Evolutionary conservation across 2,797 vertebrate species (phyloP).

Genomic region (Falco naumanni): DNA sequence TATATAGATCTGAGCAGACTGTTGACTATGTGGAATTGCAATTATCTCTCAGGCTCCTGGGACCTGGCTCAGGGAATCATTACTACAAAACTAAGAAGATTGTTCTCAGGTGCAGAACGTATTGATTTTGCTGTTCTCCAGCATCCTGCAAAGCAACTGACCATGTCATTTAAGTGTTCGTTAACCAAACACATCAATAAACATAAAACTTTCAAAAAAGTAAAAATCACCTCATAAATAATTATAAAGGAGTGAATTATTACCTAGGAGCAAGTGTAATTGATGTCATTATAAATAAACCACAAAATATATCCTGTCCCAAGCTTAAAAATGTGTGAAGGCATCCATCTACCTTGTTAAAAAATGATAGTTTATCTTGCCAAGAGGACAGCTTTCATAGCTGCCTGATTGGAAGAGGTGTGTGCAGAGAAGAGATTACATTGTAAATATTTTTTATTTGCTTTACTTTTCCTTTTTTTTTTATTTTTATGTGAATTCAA

Average conservation of each 20-base stretch:
- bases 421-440: conserved; percentile 36
- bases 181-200: conserved; percentile 72
- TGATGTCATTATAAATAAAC: conserved; percentile 74
- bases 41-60: conserved; percentile 35
- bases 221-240: conserved; percentile 73
- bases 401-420: conserved; percentile 58
- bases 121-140: conserved; percentile 70
- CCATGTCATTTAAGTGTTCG: conserved; percentile 58
- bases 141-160: conserved; percentile 64
- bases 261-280: conserved; percentile 55
- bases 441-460: conserved; percentile 58
- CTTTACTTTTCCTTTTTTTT: background rate
- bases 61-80: conserved; percentile 55
- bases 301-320: conserved; percentile 70
- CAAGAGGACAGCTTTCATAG: conserved; percentile 60
- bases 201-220: conserved; percentile 67
- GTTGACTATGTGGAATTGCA: conserved; percentile 57
- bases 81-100: conserved; percentile 62
- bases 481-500: conserved; percentile 10
- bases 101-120: conserved; percentile 60
- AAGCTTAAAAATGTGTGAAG: conserved; percentile 72
- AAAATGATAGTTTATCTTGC: conserved; percentile 66
- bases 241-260: conserved; percentile 71
- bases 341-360: conserved; percentile 66
- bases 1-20: conserved; percentile 64